phyloP scores from a whole-genome alignment of 1,140 invertebrate species.

The Penaeus chinensis region DNA sequence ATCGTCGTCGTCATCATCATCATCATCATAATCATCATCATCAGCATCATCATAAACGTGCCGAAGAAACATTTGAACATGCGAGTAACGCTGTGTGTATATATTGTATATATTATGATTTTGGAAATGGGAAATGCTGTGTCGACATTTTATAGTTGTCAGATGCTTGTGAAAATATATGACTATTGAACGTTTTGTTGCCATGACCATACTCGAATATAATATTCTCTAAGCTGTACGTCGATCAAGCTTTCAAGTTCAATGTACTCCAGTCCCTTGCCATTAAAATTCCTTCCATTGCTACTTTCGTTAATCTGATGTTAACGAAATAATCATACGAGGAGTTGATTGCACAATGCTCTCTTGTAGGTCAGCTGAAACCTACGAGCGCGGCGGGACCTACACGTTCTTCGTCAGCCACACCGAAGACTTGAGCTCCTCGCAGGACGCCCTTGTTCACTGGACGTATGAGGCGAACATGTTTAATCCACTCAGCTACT shows the following conservation, averaged over 20 bases:
- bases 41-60: too few species aligned
- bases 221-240: too few species aligned
- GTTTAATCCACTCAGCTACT: slow-evolving; percentile 59
- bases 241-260: neutral
- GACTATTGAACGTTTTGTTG: too few species aligned
- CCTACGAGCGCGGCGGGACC: slow-evolving; percentile 28
- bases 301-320: too few species aligned
- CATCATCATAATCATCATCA: too few species aligned
- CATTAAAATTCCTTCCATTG: neutral
- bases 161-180: neutral
- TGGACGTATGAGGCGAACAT: slow-evolving; percentile 58
- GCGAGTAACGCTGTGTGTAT: neutral
- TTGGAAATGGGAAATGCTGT: neutral
- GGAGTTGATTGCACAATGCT: neutral
- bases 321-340: neutral
- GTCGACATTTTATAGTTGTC: neutral
- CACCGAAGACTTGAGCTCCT: slow-evolving; percentile 47
- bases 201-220: too few species aligned
- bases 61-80: neutral
- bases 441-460: slow-evolving; percentile 48
- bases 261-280: neutral
- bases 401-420: slow-evolving; percentile 55
- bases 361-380: slow-evolving; percentile 41
- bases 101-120: neutral
- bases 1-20: too few species aligned